Conservation (phyloP, 2,113 vertebrate species). For the Campylomormyrus tamandua region DNA sequence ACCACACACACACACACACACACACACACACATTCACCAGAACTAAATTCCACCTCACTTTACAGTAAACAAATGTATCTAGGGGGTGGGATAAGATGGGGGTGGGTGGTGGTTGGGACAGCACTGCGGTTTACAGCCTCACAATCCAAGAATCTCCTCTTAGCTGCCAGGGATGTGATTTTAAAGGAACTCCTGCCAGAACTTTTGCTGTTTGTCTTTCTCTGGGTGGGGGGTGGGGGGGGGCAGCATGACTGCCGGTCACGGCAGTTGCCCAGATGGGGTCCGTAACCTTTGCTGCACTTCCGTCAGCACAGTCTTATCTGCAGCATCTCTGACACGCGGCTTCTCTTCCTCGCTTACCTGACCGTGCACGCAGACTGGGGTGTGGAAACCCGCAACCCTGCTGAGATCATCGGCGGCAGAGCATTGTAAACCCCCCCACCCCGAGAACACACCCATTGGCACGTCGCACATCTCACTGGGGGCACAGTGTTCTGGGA, state of each 20-base stretch:
- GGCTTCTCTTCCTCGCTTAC: neutral
- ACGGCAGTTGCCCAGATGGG: too few relatives aligned
- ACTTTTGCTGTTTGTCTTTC: neutral
- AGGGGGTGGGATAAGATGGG: too few relatives aligned
- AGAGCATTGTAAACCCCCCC: neutral
- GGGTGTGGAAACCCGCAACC: neutral
- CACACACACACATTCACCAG: neutral
- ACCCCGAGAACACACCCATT: neutral
- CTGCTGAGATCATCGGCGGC: neutral
- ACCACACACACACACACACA: neutral
- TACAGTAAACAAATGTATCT: too few relatives aligned
- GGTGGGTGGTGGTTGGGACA: too few relatives aligned
- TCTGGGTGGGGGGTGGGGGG: too few relatives aligned
- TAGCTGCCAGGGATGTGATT: neutral
- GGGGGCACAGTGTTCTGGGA: neutral
- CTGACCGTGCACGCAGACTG: neutral
- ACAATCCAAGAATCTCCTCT: neutral
- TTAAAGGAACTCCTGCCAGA: neutral
- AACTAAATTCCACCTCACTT: constrained; percentile 39
- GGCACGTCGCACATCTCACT: neutral
- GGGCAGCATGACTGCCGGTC: too few relatives aligned
- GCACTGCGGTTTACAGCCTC: neutral
- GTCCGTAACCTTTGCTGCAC: neutral
- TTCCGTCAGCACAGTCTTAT: neutral
- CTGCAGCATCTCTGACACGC: neutral